A percentile compares a stretch with the other conserved stretches of the same genome.
Conservation (phyloP, 2,888 invertebrate species). For the Elysia crispata region DNA sequence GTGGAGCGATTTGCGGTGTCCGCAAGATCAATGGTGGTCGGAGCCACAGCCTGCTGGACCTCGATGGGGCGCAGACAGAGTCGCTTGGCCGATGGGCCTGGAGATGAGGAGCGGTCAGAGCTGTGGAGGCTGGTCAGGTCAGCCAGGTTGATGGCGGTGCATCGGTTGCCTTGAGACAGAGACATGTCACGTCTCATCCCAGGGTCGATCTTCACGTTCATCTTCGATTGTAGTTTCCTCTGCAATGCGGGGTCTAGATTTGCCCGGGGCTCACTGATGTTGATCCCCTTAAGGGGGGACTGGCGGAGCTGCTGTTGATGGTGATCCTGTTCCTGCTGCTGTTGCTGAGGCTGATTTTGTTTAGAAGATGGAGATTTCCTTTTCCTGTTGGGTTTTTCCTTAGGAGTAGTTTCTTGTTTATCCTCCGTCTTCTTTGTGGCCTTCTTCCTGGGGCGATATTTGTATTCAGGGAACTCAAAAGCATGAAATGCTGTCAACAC, state of each 20-base stretch:
- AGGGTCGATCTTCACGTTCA: conserved; percentile 47
- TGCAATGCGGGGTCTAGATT: conserved; percentile 34
- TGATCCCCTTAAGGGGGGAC: conserved; percentile 29
- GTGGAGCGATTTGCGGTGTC: conserved; percentile 31
- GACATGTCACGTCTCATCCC: conserved; percentile 36
- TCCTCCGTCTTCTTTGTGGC: conserved; percentile 28
- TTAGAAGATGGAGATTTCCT: background rate
- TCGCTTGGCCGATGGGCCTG: background rate
- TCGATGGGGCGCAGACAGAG: too few species aligned
- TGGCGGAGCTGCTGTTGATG: conserved; percentile 18
- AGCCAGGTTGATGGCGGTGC: conserved; percentile 41
- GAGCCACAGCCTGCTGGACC: conserved; percentile 4
- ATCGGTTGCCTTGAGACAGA: conserved; percentile 22
- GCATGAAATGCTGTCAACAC: conserved; percentile 30
- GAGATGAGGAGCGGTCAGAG: conserved; percentile 4
- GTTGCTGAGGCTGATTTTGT: too few species aligned
- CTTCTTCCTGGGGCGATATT: conserved; percentile 46
- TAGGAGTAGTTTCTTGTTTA: conserved; percentile 9
- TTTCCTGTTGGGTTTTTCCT: conserved; percentile 5
- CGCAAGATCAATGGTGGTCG: conserved; percentile 17
- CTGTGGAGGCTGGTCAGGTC: conserved; percentile 35
- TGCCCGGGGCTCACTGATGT: conserved; percentile 26
- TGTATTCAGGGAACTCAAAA: conserved; percentile 44
- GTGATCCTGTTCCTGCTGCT: too few species aligned
- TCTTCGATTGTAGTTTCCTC: conserved; percentile 33